Base-by-base conservation (phyloP, 2,797 vertebrate genomes). In the Gymnothorax javanicus region DNA sequence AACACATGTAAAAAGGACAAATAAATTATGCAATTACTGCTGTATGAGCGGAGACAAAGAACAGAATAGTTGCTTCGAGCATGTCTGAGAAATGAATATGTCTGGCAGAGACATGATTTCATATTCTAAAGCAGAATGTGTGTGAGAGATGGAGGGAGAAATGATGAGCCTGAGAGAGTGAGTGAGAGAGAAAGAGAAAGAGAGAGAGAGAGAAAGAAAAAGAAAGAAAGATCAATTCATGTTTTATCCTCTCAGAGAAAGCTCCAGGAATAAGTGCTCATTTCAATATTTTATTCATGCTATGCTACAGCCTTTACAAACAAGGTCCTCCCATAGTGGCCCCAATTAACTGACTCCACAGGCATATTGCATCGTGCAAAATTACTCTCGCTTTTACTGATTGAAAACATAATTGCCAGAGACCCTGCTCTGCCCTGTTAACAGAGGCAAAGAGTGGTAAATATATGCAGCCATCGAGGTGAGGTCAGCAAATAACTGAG, bases 301-400 rank as follows among this genome's bases (percentile, higher is more conserved):
- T n/a, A n/a, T n/a, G n/a, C n/a, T 27, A 7, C 54, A 25, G n/a
- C n/a, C 33, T 20, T 83, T 54, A 9, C 82, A 84, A 54, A 54
- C 50, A 20, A 56, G 54, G 86, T 23, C 15, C 79, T 84, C 50
- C 57, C 0, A 9, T 56, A 23, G 23, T 77, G 71, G 9, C 86
- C 81, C 82, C 86, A 79, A 77, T 84, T 87, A 79, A 87, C 23
- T 64, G 43, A 84, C 59, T 57, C 69, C 71, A 56, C 43, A 62
- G 86, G 71, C 83, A 25, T 87, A 75, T 60, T 23, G 58, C 1
- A 57, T 56, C 23, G 20, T 79, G 71, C 75, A 64, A 56, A 77
- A n/a, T 84, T 84, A 57, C 20, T 79, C 64, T 58, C 71, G 77
- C 56, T 57, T 75, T 79, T 79, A 57, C 83, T 64, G 62, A 84